These are phyloP conservation scores for Tortrix viridana DNA, from an alignment of 2,888 invertebrate genomes.

Conservation along the genomic window DNA sequence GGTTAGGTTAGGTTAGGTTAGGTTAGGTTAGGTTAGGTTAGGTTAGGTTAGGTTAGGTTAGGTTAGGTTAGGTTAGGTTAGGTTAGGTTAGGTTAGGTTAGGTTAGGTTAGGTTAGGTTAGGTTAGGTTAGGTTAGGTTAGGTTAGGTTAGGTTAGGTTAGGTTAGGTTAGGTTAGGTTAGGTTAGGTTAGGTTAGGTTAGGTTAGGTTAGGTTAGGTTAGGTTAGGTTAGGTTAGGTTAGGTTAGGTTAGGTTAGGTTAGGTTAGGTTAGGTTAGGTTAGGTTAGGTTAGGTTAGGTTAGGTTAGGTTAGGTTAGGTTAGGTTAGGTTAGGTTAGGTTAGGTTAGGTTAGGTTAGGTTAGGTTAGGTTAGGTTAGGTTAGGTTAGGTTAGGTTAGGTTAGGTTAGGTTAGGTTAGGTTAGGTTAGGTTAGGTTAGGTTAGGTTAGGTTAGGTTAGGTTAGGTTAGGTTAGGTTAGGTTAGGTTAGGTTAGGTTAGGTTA, in stretches of 20 bases:
- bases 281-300: constrained; percentile 40
- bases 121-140: constrained; percentile 23
- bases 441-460: constrained; percentile 41
- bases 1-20: constrained; percentile 26
- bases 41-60: constrained; percentile 37
- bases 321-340: constrained; percentile 38
- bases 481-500: constrained; percentile 40
- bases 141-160: constrained; percentile 35
- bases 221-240: constrained; percentile 38
- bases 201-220: constrained; percentile 40
- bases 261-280: constrained; percentile 38
- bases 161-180: constrained; percentile 38
- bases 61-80: constrained; percentile 38
- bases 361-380: constrained; percentile 36
- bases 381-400: constrained; percentile 38
- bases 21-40: constrained; percentile 31
- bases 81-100: constrained; percentile 29
- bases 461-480: constrained; percentile 42
- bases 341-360: constrained; percentile 38
- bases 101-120: constrained; percentile 28
- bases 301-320: constrained; percentile 38
- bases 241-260: constrained; percentile 40
- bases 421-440: constrained; percentile 38
- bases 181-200: constrained; percentile 42
- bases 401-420: constrained; percentile 35